A percentile compares a stretch with the other conserved stretches of the same genome.
Conservation (phyloP, 1,140 invertebrate genomes). For the Sarcophaga bullata region DNA sequence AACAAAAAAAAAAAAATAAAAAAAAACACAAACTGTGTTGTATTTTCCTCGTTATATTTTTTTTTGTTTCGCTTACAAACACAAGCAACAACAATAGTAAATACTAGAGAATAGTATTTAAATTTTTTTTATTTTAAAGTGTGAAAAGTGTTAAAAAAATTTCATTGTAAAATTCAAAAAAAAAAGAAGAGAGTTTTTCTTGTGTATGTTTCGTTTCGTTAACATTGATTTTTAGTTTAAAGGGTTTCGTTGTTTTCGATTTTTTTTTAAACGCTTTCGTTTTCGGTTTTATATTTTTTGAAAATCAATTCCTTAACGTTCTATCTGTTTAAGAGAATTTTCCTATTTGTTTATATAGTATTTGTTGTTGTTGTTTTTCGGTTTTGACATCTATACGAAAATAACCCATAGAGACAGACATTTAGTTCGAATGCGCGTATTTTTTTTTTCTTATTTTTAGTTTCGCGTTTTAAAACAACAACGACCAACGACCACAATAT, state of each 20-base stretch:
- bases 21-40: not conserved
- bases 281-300: too few relatives aligned
- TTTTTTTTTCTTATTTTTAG: not conserved
- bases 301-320: not conserved
- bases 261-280: not conserved
- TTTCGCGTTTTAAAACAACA: not conserved
- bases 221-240: slow-evolving; percentile 8
- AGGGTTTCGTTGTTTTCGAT: not conserved
- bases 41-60: not conserved
- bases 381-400: slow-evolving; percentile 4
- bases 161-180: not conserved
- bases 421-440: slow-evolving; percentile 37
- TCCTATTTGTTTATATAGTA: not conserved
- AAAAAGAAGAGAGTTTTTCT: not conserved
- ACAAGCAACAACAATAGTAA: too few relatives aligned
- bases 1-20: too few relatives aligned
- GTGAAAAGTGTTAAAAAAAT: too few relatives aligned
- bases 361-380: not conserved
- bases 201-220: not conserved
- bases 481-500: not conserved
- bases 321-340: slow-evolving; percentile 17
- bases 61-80: not conserved
- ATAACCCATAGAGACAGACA: not conserved
- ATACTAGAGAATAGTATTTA: too few relatives aligned
- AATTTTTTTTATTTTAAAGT: too few relatives aligned